A percentile compares a stretch with the other conserved stretches of the same genome.
These are phyloP conservation scores for Atherinomorus stipes DNA, from an alignment of 2,113 vertebrate genomes.

Conservation along the genomic window DNA sequence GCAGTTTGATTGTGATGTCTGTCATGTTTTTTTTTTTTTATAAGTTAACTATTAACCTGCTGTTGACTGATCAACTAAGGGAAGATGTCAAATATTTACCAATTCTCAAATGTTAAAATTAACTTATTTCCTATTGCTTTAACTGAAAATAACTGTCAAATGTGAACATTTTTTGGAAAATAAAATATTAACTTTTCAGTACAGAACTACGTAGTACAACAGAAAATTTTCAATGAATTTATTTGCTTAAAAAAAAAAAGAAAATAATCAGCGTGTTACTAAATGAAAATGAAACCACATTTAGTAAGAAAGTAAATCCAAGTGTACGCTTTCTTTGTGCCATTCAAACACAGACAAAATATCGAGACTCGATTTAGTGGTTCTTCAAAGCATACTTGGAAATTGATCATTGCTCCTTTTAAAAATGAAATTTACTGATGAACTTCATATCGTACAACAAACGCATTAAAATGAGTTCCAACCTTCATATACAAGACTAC, in stretches of 20 bases:
- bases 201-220: not conserved
- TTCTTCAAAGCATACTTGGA: conserved; percentile 25
- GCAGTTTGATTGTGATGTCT: no score
- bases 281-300: conserved; percentile 71
- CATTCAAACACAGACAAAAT: conserved; percentile 59
- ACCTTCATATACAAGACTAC: conserved; percentile 46
- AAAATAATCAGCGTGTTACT: conserved; percentile 52
- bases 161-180: not conserved
- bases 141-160: no score
- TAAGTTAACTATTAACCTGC: no score
- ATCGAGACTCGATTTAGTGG: conserved; percentile 31
- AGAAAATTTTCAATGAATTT: conserved; percentile 47
- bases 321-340: conserved; percentile 32
- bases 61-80: no score
- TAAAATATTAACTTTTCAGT: not conserved
- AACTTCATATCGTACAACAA: conserved; percentile 37
- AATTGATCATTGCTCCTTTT: conserved; percentile 63
- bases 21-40: no score
- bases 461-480: conserved; percentile 42
- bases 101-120: no score
- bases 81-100: no score
- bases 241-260: conserved; percentile 61
- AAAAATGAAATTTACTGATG: conserved; percentile 35
- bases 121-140: no score
- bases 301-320: conserved; percentile 59